Conservation (phyloP, 2,888 invertebrate species). For the Pemphredon lugubris region DNA sequence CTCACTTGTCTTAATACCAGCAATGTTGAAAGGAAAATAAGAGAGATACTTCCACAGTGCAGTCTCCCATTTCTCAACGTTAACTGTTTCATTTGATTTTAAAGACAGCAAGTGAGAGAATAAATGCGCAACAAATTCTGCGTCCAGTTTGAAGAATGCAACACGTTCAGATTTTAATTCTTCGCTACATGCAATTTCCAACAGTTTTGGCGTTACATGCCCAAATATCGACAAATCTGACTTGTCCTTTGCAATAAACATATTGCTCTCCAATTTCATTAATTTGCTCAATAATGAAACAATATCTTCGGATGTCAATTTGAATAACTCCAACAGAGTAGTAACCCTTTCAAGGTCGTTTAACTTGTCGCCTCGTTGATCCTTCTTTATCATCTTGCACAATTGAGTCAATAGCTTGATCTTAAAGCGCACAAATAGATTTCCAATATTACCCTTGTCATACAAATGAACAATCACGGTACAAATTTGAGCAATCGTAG, state of each 20-base stretch:
- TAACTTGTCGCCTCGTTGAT: slow-evolving; percentile 78
- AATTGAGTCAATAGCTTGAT: slow-evolving; percentile 83
- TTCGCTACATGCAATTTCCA: slow-evolving; percentile 82
- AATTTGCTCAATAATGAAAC: slow-evolving; percentile 80
- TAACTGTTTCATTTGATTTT: slow-evolving; percentile 49
- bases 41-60: slow-evolving; percentile 83
- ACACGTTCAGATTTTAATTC: slow-evolving; percentile 25
- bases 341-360: slow-evolving; percentile 59
- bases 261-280: slow-evolving; percentile 75
- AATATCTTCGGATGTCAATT: slow-evolving; percentile 79
- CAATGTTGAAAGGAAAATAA: slow-evolving; percentile 84
- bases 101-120: slow-evolving; percentile 61
- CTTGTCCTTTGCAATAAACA: slow-evolving; percentile 82
- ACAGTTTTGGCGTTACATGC: slow-evolving; percentile 83
- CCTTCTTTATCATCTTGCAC: slow-evolving; percentile 78
- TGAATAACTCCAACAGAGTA: slow-evolving; percentile 80
- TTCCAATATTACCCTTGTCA: slow-evolving; percentile 35
- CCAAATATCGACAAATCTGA: slow-evolving; percentile 82
- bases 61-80: slow-evolving; percentile 83
- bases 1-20: slow-evolving; percentile 82
- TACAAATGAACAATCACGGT: slow-evolving; percentile 60
- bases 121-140: slow-evolving; percentile 62
- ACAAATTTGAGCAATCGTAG: slow-evolving; percentile 70
- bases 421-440: slow-evolving; percentile 82
- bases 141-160: slow-evolving; percentile 50